Evolutionary conservation across 2,797 vertebrate genomes (phyloP), one percentile per base, ranked within the genome.

Genomic region (Margarornis squamiger): DNA sequence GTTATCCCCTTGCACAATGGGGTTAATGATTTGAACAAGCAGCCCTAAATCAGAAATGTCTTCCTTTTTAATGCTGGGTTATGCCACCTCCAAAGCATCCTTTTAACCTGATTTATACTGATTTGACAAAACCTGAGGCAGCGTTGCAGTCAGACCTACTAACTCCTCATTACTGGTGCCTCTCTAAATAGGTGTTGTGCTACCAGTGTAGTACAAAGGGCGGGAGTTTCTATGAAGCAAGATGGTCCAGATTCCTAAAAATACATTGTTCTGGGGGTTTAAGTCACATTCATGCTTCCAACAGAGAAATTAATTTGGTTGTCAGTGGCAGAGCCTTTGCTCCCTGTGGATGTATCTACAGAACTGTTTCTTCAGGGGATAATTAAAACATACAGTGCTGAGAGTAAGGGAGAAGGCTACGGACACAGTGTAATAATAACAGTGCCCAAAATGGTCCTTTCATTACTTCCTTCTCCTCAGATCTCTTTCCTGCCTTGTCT

Each of bases 231-330:
- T 46, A 19, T 29, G 24, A 74, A 83, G 66, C 75, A 66, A 77
- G 45, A 72, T 61, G 89, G 12, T 32, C 36, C 26, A 71, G 39
- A 52, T 20, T 84, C 62, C 66, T 88, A 70, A 92, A 95, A 83
- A 62, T 68, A 39, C 0, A 0, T 49, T 58, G 9, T 91, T 81
- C 34, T 48, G 68, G 49, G 65, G 36, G 23, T 88, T 91, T 63
- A 73, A 97, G 91, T 86, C 75, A 43, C 70, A 78, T 70, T 39
- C 18, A 1, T 52, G 38, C 73, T 93, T 97, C 87, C 92, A 88
- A 78, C 73, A 57, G 89, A 84, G 82, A 94, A 88, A 95, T 92
- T 93, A 96, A 95, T 96, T 88, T 91, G 92, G 43, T 78, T 94
- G 78, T 83, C 92, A 73, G 54, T 73, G 92, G n/a, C 89, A 92